Evolutionary conservation across 1,140 invertebrate species (phyloP).

Genomic region (Drosophila sp.): DNA sequence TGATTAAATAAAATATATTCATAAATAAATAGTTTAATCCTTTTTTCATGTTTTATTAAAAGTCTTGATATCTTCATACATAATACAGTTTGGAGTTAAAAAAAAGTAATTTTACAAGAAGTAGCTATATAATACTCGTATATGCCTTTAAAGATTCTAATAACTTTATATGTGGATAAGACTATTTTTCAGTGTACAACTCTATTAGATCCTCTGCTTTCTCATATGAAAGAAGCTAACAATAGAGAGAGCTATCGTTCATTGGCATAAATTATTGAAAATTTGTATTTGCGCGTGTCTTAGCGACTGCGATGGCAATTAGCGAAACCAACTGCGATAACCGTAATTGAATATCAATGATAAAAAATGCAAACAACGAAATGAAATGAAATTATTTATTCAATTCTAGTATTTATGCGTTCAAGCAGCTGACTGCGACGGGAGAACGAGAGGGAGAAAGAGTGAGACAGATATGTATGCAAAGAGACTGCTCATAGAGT

Average conservation of each 20-base stretch:
- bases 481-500: conserved; percentile 7
- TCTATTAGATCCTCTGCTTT: neutral
- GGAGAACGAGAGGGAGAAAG: neutral
- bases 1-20: too few relatives aligned
- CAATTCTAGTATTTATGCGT: conserved; percentile 24
- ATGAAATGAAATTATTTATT: conserved; percentile 36
- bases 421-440: conserved; percentile 39
- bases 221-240: neutral
- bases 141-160: too few relatives aligned
- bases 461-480: too few relatives aligned
- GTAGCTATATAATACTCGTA: too few relatives aligned
- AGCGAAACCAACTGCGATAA: conserved; percentile 64
- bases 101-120: too few relatives aligned
- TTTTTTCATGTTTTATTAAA: too few relatives aligned
- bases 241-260: conserved; percentile 8
- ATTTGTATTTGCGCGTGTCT: conserved; percentile 59
- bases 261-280: conserved; percentile 39
- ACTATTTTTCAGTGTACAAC: neutral
- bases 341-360: conserved; percentile 74
- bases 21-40: too few relatives aligned
- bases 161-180: too few relatives aligned
- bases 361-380: conserved; percentile 44
- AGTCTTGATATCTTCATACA: too few relatives aligned
- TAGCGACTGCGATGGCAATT: conserved; percentile 56
- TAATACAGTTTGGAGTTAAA: too few relatives aligned